These are phyloP conservation scores for Gallirallus australis DNA, from an alignment of 2,797 vertebrate species.

Conservation along the genomic window DNA sequence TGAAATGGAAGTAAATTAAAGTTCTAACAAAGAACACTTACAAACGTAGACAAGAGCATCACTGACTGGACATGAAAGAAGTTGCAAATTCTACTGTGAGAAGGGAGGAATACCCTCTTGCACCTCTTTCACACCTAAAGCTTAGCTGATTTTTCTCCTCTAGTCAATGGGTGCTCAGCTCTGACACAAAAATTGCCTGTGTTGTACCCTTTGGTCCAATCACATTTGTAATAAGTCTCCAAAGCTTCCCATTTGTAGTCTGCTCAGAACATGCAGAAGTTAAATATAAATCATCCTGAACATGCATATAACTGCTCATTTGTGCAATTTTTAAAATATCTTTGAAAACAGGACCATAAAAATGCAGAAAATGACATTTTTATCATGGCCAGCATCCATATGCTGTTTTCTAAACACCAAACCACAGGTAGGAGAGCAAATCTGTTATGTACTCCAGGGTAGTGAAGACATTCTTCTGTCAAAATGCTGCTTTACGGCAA, in stretches of 20 bases:
- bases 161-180: not conserved
- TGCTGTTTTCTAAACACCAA: not conserved
- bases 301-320: not conserved
- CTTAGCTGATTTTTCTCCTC: not conserved
- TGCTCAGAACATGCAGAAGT: not conserved
- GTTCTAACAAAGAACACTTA: not conserved
- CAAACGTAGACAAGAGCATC: not conserved
- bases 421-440: conserved; percentile 1
- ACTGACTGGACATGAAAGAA: not conserved
- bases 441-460: not conserved
- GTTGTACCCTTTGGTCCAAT: not conserved
- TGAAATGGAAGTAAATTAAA: not conserved
- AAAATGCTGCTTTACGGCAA: not conserved
- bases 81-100: not conserved
- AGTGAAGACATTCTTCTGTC: not conserved
- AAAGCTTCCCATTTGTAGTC: not conserved
- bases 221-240: not conserved
- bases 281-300: not conserved
- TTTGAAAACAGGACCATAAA: not conserved
- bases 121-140: not conserved
- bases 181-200: not conserved
- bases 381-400: not conserved
- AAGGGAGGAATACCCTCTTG: not conserved
- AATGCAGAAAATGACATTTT: not conserved
- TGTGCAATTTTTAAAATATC: not conserved